Base-by-base conservation (phyloP, 2,113 vertebrate species). In the Equus quagga region DNA sequence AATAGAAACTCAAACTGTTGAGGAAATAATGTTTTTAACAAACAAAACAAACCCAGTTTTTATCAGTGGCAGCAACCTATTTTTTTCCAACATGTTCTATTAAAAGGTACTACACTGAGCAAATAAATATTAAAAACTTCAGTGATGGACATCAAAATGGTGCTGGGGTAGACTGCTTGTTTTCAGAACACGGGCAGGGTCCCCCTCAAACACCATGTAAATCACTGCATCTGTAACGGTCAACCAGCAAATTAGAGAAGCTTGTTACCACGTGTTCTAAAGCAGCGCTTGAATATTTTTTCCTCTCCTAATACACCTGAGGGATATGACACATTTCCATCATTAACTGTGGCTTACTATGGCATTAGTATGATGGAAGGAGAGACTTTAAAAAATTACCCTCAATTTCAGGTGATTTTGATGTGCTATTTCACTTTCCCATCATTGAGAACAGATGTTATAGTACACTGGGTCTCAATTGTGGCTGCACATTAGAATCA, bases 351-450 rank as follows among this genome's bases (percentile, higher is more conserved):
- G 82, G 70, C 65, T 96, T 76, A 80, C 54, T 33, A 28, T 51
- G 78, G 81, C 87, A 91, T 69, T 41, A 8, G 83, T 10, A 36
- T 83, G 92, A 96, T 91, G 64, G 78, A 83, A 94, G 72, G 49
- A 70, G 64, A 91, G 78, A 89, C 81, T 62, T 96, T 58, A 24
- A 18, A 19, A 91, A 93, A 78, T 36, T 9, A 56, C 69, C 44
- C 62, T 89, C 73, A 84, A 82, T 70, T 94, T 84, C 86, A 89
- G 80, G 62, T 91, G 89, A 95, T 88, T 96, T 69, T 82, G 72
- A 65, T 56, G 56, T 44, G 76, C 87, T 10, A 8, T 12, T 67
- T 10, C 11, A 56, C n/a, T 75, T 65, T 83, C 28, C 65, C 33
- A 62, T 93, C 94, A 94, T 3, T 79, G 78, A 51, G 86, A 96